A percentile compares a stretch with the other conserved stretches of the same genome.
These are phyloP conservation scores for Leptinotarsa defecta DNA, from an alignment of 1,140 invertebrate genomes.

Conservation along the genomic window DNA sequence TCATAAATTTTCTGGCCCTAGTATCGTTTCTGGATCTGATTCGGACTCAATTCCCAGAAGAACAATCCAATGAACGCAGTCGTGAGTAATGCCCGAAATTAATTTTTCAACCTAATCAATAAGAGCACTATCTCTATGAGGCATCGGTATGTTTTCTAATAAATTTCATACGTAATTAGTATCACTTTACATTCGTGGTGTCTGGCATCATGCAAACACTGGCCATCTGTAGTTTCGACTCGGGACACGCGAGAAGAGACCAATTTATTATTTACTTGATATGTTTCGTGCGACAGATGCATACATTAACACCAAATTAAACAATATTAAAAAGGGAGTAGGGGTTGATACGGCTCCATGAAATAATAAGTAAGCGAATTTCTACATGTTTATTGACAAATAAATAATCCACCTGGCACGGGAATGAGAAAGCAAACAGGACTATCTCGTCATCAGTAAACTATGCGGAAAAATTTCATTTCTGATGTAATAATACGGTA, in stretches of 20 bases:
- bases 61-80: background rate
- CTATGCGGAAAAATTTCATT: background rate
- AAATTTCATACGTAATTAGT: constrained; percentile 46
- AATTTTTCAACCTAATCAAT: constrained; percentile 24
- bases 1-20: too few relatives aligned
- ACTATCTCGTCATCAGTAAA: constrained; percentile 1
- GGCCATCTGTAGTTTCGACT: constrained; percentile 35
- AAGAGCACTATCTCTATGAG: constrained; percentile 16
- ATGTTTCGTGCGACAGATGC: constrained; percentile 47
- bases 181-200: constrained; percentile 45
- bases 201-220: constrained; percentile 31
- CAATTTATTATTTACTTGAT: constrained; percentile 49
- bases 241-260: constrained; percentile 25
- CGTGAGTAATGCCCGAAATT: background rate
- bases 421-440: background rate
- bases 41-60: background rate
- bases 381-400: constrained; percentile 11
- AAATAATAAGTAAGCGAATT: background rate
- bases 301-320: constrained; percentile 54
- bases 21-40: too few relatives aligned
- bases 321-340: constrained; percentile 36
- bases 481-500: background rate
- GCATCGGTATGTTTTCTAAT: constrained; percentile 41
- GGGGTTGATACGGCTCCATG: background rate
- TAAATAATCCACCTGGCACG: background rate